Evolutionary conservation across 2,113 vertebrate species (phyloP).

Genomic region (Anoplopoma fimbria): DNA sequence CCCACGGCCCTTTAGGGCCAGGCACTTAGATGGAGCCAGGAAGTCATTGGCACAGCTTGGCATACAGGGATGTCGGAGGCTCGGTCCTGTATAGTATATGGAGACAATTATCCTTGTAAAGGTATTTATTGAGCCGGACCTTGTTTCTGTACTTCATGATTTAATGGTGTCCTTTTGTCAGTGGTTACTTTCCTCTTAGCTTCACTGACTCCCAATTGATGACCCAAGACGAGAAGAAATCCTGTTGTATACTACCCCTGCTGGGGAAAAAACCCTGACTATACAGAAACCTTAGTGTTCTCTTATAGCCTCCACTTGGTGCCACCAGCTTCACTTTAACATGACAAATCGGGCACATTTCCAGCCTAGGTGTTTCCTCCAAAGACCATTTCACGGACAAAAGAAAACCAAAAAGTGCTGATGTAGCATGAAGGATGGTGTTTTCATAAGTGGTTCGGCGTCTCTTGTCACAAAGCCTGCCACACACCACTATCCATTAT

Average conservation of each 20-base stretch:
- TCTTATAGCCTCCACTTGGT: conserved; percentile 43
- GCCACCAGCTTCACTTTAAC: conserved; percentile 56
- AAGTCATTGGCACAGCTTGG: conserved; percentile 74
- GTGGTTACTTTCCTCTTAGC: conserved; percentile 22
- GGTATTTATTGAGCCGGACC: conserved; percentile 4
- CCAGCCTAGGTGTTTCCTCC: conserved; percentile 74
- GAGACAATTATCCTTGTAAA: conserved; percentile 10
- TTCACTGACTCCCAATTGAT: conserved; percentile 29
- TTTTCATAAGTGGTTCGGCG: conserved; percentile 75
- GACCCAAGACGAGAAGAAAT: conserved; percentile 27
- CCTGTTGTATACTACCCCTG: conserved; percentile 11
- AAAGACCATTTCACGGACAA: conserved; percentile 68
- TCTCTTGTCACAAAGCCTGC: conserved; percentile 67
- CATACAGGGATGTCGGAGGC: conserved; percentile 54
- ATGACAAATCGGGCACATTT: conserved; percentile 76
- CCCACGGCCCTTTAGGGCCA: conserved; percentile 66
- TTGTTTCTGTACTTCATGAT: conserved; percentile 30
- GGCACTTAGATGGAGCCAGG: conserved; percentile 77
- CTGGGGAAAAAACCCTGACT: conserved; percentile 20
- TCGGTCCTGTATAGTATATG: conserved; percentile 20
- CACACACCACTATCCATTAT: conserved; percentile 78
- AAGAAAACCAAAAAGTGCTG: conserved; percentile 80
- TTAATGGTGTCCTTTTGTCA: conserved; percentile 13
- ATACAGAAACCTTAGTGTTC: conserved; percentile 35
- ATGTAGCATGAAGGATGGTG: conserved; percentile 72